Evolutionary conservation across 1,140 invertebrate genomes (phyloP).

Genomic region (Tribolium castaneum): DNA sequence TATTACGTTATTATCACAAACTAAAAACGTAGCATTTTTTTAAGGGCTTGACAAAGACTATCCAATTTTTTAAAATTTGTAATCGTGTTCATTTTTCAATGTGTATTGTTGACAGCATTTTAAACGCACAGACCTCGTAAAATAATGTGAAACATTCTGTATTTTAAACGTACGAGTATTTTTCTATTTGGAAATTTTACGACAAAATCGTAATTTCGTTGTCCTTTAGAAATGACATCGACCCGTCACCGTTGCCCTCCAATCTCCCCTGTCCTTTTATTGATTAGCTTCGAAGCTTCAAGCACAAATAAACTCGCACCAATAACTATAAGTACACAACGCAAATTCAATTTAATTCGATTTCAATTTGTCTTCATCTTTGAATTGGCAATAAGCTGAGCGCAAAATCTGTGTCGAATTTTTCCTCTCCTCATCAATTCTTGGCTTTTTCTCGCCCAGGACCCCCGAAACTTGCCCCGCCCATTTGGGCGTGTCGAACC

Average conservation of each 20-base stretch:
- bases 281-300: not conserved
- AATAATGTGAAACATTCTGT: too few species aligned
- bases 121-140: too few species aligned
- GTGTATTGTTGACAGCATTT: too few species aligned
- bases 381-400: not conserved
- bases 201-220: too few species aligned
- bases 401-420: not conserved
- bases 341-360: not conserved
- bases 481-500: not conserved
- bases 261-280: not conserved
- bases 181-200: too few species aligned
- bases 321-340: not conserved
- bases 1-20: too few species aligned
- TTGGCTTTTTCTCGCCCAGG: not conserved
- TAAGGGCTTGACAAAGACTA: too few species aligned
- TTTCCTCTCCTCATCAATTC: not conserved
- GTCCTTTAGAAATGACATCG: not conserved
- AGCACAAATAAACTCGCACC: not conserved
- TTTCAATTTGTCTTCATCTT: not conserved
- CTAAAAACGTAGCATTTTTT: too few species aligned
- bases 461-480: conserved; percentile 6
- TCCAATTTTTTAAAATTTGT: too few species aligned
- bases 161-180: too few species aligned
- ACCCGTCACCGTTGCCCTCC: not conserved
- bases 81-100: too few species aligned